phyloP scores from a whole-genome alignment of 2,113 vertebrate species.

The Phyllostomus hastatus region DNA sequence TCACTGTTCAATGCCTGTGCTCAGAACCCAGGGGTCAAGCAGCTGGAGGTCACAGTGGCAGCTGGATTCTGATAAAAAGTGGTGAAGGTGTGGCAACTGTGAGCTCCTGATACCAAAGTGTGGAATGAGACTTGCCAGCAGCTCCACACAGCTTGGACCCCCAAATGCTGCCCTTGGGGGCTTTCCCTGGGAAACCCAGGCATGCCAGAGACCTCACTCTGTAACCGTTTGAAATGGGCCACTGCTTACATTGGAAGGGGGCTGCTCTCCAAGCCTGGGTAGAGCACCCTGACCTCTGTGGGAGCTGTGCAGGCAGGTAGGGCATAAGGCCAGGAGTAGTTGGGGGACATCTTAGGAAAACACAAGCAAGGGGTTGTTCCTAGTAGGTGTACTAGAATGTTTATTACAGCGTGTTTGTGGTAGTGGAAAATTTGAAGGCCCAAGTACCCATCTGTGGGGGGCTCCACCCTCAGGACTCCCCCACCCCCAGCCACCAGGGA shows the following conservation, averaged over 20 bases:
- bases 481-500: too few species aligned
- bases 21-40: not conserved
- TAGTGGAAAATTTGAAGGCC: not conserved
- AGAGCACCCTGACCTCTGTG: not conserved
- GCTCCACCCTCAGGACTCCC: too few species aligned
- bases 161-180: not conserved
- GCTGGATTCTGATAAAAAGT: not conserved
- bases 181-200: not conserved
- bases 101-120: not conserved
- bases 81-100: not conserved
- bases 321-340: not conserved
- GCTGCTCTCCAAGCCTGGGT: not conserved
- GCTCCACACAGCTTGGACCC: too few species aligned
- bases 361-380: not conserved
- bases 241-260: not conserved
- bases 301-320: not conserved
- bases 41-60: not conserved
- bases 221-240: not conserved
- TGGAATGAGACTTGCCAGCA: not conserved
- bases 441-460: too few species aligned
- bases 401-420: not conserved
- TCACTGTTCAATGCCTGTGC: not conserved
- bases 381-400: not conserved
- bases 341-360: not conserved
- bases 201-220: not conserved